Base-by-base conservation (phyloP, 2,888 invertebrate genomes). In the Melanophora roralis region DNA sequence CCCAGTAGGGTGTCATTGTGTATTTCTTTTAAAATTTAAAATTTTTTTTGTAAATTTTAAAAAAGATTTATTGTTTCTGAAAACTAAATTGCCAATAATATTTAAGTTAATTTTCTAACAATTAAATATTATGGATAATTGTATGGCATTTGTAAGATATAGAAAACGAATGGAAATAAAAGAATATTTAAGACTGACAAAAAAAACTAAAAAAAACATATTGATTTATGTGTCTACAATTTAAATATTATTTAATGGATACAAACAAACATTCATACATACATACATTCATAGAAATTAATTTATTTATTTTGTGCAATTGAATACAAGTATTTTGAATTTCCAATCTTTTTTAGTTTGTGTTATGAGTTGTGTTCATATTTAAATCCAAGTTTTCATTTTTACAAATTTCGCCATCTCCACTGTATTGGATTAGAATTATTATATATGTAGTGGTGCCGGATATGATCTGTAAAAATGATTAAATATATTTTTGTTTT, bases 1-100 rank as follows among this genome's bases (percentile, higher is more conserved):
- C 83, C 43, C 83, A 68, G 83, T 81, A 73, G 82, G 83, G 83
- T 69, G 81, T 77, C 83, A 75, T 69, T 71, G 64, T 62, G 49
- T 32, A 36, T 16, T 16, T 36, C 43, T 43, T 53, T 51, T 19
- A 12, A 19, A 11, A 12, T 6, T 40, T 21, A 21, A n/a, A 3
- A 1, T 23, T 23, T 55, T 49, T 14, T 6, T 27, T 27, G 14
- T 16, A 55, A 36, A 21, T 65, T 49, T 51, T 34, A 21, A 74
- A 59, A 32, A 73, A 76, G 75, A 81, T 81, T 82, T 82, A 81
- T 80, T 62, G 62, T 78, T 65, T 45, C 21, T 78, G 55, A 55
- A 45, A 21, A 79, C 55, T 73, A 68, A 79, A 81, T 81, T 80
- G 76, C 53, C 81, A 78, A 78, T 80, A 80, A 81, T 82, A 81